Evolutionary conservation across 2,113 vertebrate species (phyloP).

Genomic region (Osmerus mordax): DNA sequence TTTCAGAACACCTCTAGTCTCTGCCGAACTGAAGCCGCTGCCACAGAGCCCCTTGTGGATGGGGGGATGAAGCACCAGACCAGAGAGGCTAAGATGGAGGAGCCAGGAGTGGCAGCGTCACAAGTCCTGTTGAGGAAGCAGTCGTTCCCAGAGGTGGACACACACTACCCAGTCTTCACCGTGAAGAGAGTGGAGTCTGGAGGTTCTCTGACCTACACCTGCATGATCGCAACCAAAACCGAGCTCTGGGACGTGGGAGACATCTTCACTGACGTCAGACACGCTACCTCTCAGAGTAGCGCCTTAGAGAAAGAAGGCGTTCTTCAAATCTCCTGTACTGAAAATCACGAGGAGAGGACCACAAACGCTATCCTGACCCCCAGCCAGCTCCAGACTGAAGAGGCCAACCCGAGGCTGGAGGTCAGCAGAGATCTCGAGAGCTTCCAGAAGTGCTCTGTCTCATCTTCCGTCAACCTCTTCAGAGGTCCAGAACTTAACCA

Average conservation of each 20-base stretch:
- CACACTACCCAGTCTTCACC: conserved; percentile 51
- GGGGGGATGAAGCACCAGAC: conserved; percentile 14
- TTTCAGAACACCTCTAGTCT: neutral
- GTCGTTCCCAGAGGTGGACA: conserved; percentile 16
- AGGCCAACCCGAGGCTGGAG: conserved; percentile 2
- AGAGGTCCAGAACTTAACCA: neutral
- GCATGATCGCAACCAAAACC: conserved; percentile 60
- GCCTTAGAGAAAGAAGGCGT: neutral
- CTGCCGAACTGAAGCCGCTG: neutral
- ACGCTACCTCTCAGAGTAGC: neutral
- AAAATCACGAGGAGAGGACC: neutral
- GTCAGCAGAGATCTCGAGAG: neutral
- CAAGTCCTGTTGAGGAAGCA: conserved; percentile 13
- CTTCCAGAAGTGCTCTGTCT: neutral
- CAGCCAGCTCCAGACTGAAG: neutral
- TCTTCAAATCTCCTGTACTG: neutral
- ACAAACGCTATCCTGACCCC: neutral
- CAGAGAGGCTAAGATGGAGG: conserved; percentile 18
- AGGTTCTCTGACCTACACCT: conserved; percentile 54
- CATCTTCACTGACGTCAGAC: conserved; percentile 38
- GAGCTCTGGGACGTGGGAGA: conserved; percentile 72
- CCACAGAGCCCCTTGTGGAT: neutral
- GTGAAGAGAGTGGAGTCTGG: conserved; percentile 42
- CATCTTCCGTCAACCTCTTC: too few species aligned
- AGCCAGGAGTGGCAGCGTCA: neutral